Conservation (phyloP, 2,888 invertebrate species). For the Orgyia antiqua region DNA sequence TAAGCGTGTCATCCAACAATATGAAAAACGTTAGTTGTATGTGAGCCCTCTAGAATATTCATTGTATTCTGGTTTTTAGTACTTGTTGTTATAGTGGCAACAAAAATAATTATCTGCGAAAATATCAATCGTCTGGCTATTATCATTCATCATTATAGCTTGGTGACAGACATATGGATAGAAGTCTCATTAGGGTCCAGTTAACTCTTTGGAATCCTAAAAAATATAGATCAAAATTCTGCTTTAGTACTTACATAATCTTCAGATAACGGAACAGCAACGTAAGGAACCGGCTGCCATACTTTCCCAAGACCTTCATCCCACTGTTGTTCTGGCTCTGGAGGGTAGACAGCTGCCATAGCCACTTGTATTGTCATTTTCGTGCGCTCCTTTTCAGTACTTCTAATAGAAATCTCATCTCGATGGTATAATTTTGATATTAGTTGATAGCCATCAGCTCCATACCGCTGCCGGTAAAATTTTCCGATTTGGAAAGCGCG, state of each 20-base stretch:
- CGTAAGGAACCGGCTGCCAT: constrained; percentile 67
- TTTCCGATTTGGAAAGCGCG: constrained; percentile 57
- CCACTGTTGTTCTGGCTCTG: constrained; percentile 61
- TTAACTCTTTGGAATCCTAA: too few species aligned
- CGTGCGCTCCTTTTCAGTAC: constrained; percentile 65
- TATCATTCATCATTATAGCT: too few species aligned
- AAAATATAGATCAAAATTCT: too few species aligned
- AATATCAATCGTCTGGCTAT: too few species aligned
- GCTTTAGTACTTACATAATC: constrained; percentile 54
- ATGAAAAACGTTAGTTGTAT: too few species aligned
- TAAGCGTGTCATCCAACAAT: too few species aligned
- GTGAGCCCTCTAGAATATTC: too few species aligned
- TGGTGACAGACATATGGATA: too few species aligned
- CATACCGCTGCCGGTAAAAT: constrained; percentile 51
- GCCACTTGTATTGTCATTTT: constrained; percentile 64
- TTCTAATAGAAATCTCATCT: constrained; percentile 50
- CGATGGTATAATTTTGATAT: constrained; percentile 50
- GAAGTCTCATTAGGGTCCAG: too few species aligned
- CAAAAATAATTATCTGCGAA: too few species aligned
- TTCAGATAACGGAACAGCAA: constrained; percentile 47
- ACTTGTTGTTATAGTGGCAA: too few species aligned
- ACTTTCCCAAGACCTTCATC: constrained; percentile 54
- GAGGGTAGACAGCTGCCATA: constrained; percentile 61
- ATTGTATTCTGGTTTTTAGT: too few species aligned
- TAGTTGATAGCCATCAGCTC: constrained; percentile 36